Base-by-base conservation (phyloP, 2,113 vertebrate species). In the Eidolon helvum region DNA sequence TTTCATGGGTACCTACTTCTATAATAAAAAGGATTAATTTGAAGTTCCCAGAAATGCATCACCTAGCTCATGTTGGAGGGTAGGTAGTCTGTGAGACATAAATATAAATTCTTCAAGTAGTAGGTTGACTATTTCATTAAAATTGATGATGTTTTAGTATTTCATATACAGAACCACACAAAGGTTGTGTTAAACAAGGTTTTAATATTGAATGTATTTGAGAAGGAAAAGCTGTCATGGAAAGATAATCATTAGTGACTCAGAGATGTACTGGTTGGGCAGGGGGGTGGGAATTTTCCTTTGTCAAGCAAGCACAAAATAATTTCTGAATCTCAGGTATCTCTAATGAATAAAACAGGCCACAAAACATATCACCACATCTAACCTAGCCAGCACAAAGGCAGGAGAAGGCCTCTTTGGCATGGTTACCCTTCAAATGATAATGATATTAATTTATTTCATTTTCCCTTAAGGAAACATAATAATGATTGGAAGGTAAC, bases 1-100 rank as follows among this genome's bases (percentile, higher is more conserved):
- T 97, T 98, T 96, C 93, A 96, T 97, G 97, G 97, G 95, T 92
- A 96, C 97, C 96, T 97, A 98, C 96, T 97, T 90, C 93, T 94
- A 45, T 96, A 97, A 97, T 98, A 95, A 97, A 97, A 97, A 96
- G 97, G 94, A 98, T 97, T 97, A 98, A 97, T 97, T 95, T 97
- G 95, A 97, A 97, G 90, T 96, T 94, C 57, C 94, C 96, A 96
- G 96, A 96, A 98, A 97, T 97, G 96, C 91, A 97, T 97, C 97
- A 95, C 50, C 95, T 97, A 88, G 78, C 90, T 97, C 88, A 82
- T 71, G 85, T 96, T 88, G 94, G 72, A 97, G 50, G 61, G 59
- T 86, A 89, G 91, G 77, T 95, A 95, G 96, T 96, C 71, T 94
- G 65, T 68, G 45, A 90, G 85, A 87, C 94, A 97, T 97, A 97